phyloP scores from a whole-genome alignment of 1,140 invertebrate genomes.

The Ceratosolen solmsi region DNA sequence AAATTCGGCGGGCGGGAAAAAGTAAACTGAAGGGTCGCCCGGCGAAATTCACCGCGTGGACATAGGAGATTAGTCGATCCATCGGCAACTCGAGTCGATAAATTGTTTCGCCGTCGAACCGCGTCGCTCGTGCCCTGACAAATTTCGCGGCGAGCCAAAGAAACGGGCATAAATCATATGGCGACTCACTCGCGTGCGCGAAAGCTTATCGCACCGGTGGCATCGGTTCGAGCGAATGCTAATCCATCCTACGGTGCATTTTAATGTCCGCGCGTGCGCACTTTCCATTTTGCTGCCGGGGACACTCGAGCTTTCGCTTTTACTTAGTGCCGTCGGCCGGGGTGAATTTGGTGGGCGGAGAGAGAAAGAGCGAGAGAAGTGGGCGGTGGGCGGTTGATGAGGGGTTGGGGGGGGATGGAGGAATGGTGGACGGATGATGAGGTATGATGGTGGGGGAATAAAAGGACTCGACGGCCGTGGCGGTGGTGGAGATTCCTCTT shows the following conservation, averaged over 20 bases:
- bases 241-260: constrained; percentile 12
- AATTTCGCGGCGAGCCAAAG: constrained; percentile 34
- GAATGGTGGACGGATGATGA: no score
- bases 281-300: neutral
- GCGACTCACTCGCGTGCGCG: neutral
- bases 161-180: constrained; percentile 31
- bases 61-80: no score
- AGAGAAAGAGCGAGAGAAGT: no score
- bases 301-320: neutral
- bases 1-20: no score
- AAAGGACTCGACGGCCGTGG: no score
- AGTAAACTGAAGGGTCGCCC: no score
- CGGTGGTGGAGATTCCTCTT: no score
- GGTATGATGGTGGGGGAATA: no score
- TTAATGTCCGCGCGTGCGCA: neutral
- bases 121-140: constrained; percentile 1
- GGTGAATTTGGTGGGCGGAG: no score
- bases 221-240: constrained; percentile 11
- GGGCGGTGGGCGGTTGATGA: no score
- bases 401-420: no score
- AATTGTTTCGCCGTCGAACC: constrained; percentile 11
- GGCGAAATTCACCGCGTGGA: no score
- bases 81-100: neutral
- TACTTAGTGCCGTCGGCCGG: neutral
- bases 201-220: constrained; percentile 10